Conservation (phyloP, 2,888 invertebrate species). For the Erebia aethiops region DNA sequence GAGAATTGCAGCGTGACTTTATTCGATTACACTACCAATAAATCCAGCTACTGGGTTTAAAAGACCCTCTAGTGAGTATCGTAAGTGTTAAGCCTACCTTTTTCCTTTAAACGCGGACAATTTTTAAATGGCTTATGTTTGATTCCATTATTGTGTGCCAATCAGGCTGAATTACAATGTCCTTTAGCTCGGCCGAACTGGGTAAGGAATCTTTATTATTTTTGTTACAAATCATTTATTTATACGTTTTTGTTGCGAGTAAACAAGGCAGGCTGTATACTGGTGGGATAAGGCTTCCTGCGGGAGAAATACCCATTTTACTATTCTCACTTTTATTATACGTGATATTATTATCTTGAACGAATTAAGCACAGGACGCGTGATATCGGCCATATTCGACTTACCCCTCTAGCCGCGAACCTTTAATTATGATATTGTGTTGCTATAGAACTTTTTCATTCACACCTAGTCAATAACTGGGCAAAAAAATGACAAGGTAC, state of each 20-base stretch:
- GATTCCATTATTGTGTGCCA: conserved; percentile 83
- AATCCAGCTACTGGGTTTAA: background rate
- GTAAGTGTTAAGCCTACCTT: conserved; percentile 49
- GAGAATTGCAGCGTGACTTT: too few species aligned
- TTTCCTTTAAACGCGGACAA: conserved; percentile 78
- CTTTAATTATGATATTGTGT: too few species aligned
- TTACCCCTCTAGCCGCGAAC: too few species aligned
- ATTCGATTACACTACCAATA: background rate
- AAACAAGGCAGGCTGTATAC: conserved; percentile 72
- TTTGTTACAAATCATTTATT: conserved; percentile 76
- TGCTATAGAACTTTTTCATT: too few species aligned
- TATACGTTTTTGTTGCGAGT: conserved; percentile 67
- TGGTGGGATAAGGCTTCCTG: conserved; percentile 37
- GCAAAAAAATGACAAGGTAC: too few species aligned
- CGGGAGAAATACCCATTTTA: conserved; percentile 9
- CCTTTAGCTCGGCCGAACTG: conserved; percentile 77
- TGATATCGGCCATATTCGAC: too few species aligned
- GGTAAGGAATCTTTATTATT: conserved; percentile 71
- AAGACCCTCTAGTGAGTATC: background rate
- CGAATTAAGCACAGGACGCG: too few species aligned
- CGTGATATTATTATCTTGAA: too few species aligned
- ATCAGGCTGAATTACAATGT: conserved; percentile 83
- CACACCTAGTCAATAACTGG: too few species aligned
- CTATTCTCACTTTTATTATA: conserved; percentile 7
- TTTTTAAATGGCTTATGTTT: conserved; percentile 82